Evolutionary conservation across 2,888 invertebrate genomes (phyloP).

Genomic region (Zonitis immaculata): DNA sequence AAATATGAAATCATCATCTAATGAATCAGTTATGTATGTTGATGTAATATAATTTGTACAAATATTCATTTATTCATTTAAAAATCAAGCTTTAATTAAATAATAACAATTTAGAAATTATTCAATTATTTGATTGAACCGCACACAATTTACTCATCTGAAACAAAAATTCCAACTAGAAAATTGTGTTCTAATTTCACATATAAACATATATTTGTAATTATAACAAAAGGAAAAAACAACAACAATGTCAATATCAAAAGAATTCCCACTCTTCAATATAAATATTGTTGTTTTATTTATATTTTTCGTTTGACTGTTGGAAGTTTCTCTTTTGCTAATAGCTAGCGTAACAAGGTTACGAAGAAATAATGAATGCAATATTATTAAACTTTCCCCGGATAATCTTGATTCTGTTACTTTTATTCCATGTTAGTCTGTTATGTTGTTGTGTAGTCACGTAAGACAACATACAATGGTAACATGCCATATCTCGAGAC

Average conservation of each 20-base stretch:
- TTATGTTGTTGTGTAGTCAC: conserved; percentile 21
- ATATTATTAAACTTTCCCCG: conserved; percentile 46
- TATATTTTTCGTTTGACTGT: conserved; percentile 11
- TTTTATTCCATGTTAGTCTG: conserved; percentile 26
- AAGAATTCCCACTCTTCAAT: conserved; percentile 31
- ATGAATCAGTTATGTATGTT: conserved; percentile 21
- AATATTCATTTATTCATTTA: conserved; percentile 1
- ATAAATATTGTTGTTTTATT: conserved; percentile 9
- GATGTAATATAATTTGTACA: conserved; percentile 12
- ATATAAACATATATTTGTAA: conserved; percentile 17
- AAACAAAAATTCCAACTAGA: neutral
- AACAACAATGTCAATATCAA: conserved; percentile 39
- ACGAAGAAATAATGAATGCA: conserved; percentile 44
- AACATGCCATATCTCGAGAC: conserved; percentile 8
- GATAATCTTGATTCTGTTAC: conserved; percentile 37
- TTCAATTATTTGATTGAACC: neutral
- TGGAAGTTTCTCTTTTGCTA: conserved; percentile 42
- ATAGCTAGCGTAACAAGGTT: conserved; percentile 44
- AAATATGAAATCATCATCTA: conserved; percentile 20
- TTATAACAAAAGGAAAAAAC: conserved; percentile 28
- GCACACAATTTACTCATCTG: neutral
- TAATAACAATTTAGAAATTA: neutral
- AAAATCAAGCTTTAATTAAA: conserved; percentile 12
- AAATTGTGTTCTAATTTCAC: conserved; percentile 18
- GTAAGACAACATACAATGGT: conserved; percentile 11